Evolutionary conservation across 2,888 invertebrate species (phyloP), one percentile per base, ranked within the genome.

Genomic region (Camponotus fellah): DNA sequence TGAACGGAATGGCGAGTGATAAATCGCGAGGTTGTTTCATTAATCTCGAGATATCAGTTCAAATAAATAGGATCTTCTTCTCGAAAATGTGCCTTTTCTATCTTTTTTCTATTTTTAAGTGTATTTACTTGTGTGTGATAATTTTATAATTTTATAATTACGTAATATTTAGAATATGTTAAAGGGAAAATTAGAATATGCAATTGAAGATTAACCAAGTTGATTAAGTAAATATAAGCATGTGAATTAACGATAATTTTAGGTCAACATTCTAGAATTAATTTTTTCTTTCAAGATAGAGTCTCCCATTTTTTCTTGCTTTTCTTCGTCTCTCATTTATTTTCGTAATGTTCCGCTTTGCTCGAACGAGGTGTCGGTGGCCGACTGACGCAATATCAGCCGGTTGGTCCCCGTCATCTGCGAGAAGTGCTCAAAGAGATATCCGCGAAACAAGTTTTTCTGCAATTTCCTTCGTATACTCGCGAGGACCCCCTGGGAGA

Each of bases 341-440:
- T 75, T 49, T 71, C 68, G 66, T 84, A 90, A 87, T 71, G 83
- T 79, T 66, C 64, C 58, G 62, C 53, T 85, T 56, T 26, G 77
- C 32, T 68, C 72, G 85, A 83, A 85, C 79, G 87, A 85, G 89
- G 85, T 86, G 85, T 86, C 86, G 87, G 75, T 83, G 77, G 84
- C 77, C 65, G 85, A 87, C 84, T 82, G 85, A 85, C 88, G 92
- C 91, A 93, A 93, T 93, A 93, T 92, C 92, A 86, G 88, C 86
- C 88, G 79, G 46, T 86, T 82, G 84, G 83, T 88, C 83, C 87
- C 88, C 92, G 92, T 93, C 93, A 94, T 94, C 93, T 93, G 93
- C 89, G 90, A 90, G 86, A 93, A 93, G 92, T 93, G 91, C 91
- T 93, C 93, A 92, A 93, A 92, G 90, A 92, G 92, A 93, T 93